Evolutionary conservation across 2,797 vertebrate genomes (phyloP), one percentile per base, ranked within the genome.

Genomic region (Gobio occitaniae): DNA sequence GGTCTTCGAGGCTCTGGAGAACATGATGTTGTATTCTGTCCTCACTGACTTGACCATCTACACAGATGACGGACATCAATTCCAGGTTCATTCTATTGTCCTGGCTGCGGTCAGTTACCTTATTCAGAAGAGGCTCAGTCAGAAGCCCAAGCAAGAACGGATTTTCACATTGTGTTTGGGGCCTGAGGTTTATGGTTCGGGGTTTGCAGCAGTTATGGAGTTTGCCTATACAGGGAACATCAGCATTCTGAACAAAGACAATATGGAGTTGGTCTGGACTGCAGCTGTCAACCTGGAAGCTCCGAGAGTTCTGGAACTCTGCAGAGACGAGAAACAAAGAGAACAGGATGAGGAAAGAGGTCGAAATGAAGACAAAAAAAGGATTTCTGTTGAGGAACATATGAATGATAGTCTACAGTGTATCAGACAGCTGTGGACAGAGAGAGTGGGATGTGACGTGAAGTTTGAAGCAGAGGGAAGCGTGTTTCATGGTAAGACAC

Each of bases 171-270:
- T 95, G 2, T 50, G 61, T 77, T 52, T 95, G 80, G 87, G 84
- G 65, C 80, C 89, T 3, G 92, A 91, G 29, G 90, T 95, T 15
- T 87, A 92, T 71, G 69, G 44, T 3, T 41, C 75, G 6, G 95
- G 94, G 6, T 84, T 96, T 6, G 84, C 80, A 72, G 93, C 91
- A 6, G 86, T 96, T 21, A 29, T 95, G 66, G 92, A 94, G 75
- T 96, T 96, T 88, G 94, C 94, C 63, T 96, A 96, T 87, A 94
- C 91, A 16, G 95, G 95, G 15, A 77, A 54, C 41, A 78, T 93
- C 10, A 29, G 59, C 41, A 84, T 86, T 87, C 80, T 91, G 21
- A 91, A 86, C 32, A 78, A 84, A 79, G 82, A 85, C 13, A 91
- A n/a, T 8, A 1, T 90, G 0, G 47, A 56, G 11, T 69, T 44